Evolutionary conservation across 2,113 vertebrate species (phyloP), one percentile per base, ranked within the genome.

Genomic region (Phrynosoma blainvillii): DNA sequence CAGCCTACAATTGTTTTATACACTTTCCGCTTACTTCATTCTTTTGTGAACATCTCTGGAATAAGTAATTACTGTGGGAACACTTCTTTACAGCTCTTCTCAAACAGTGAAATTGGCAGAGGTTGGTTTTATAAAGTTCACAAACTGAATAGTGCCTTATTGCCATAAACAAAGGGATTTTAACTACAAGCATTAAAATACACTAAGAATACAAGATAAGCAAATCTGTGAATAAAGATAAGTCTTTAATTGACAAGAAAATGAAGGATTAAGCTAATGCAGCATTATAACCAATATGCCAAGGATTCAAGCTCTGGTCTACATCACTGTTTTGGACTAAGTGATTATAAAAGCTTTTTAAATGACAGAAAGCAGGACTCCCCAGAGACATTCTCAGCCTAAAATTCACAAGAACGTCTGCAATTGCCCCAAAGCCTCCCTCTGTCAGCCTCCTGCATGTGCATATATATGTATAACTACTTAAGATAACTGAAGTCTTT

Each of bases 61-160:
- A 97, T 97, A 96, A 96, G 97, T 97, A 97, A 97, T 97, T 96
- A 97, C 96, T 97, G 97, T 97, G 97, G 97, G 96, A 97, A 97
- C 96, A 97, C 95, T 96, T 95, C 95, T 96, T 96, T 97, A 95
- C 96, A 95, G 96, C 96, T 96, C 96, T 97, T 97, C 97, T 97
- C 97, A 97, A 97, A 97, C 95, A 95, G 93, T 92, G 96, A 96
- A 97, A 96, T 96, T 97, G 97, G 96, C 96, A 97, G 96, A 97
- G 96, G 96, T 94, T 96, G 95, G 95, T 97, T 97, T 96, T 97
- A 95, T 96, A 96, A 97, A 96, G 96, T 97, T 97, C 97, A 96
- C 95, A 96, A 96, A 97, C 95, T 97, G 96, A 97, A 97, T 97
- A 94, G 95, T 96, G 95, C 95, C 97, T 97, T 97, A 96, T 96